Evolutionary conservation across 2,888 invertebrate genomes (phyloP), one percentile per base, ranked within the genome.

Genomic region (Himalopsyche anomala): DNA sequence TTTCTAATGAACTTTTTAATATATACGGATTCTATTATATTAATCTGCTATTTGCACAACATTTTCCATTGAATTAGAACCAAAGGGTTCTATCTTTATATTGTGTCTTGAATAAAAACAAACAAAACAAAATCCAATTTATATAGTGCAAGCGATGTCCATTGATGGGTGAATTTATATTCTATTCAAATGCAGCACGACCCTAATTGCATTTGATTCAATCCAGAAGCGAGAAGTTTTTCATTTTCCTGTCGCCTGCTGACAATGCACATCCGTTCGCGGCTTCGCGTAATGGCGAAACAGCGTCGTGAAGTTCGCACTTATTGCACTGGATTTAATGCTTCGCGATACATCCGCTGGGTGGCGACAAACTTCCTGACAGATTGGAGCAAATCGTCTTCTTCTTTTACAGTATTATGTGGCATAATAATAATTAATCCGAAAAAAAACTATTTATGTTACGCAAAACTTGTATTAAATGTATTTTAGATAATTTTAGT

Each of bases 121-220:
- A 51, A 6, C 3, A 51, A 12, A 2, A 51, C 51, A 51, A 15
- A 51, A 12, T 15, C 3, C 51, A 4, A 51, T 15, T 51, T 51
- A 51, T 51, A 15, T 15, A 51, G 51, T 51, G 45, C 45, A 51
- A 51, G 45, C 45, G 45, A 11, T 51, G 51, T 51, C 15, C 51
- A 51, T 51, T 15, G 51, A 51, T 51, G 51, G 15, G 15, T 51
- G 51, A 51, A 51, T 62, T 19, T 19, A 62, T 51, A 62, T 62
- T 62, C 62, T 62, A 38, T 74, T 74, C 38, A 74, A 38, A 28
- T 36, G 36, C 36, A 36, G 36, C 74, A 74, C 28, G 36, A 74
- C 74, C 28, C 3, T 74, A 74, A 74, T 74, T 74, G 74, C 74
- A 36, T 74, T 74, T 74, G 36, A 74, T 74, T 74, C 74, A 74